A percentile compares a stretch with the other conserved stretches of the same genome.
These are phyloP conservation scores for Eudyptes chrysolophus DNA, from an alignment of 2,113 vertebrate genomes.

Conservation along the genomic window DNA sequence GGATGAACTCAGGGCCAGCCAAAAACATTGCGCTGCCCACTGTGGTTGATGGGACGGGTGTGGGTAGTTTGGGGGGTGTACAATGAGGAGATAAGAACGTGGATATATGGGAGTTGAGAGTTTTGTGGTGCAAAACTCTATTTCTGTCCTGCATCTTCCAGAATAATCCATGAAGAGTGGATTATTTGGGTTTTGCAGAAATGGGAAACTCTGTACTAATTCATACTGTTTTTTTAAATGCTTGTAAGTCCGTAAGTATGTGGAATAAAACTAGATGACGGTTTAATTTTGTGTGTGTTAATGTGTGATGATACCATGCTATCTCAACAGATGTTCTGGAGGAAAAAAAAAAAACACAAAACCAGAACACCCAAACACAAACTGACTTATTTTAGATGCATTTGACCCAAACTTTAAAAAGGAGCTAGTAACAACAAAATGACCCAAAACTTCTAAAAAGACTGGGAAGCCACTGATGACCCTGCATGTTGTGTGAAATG, in stretches of 20 bases:
- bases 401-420: background rate
- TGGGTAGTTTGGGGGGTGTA: background rate
- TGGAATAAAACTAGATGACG: background rate
- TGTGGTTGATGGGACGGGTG: background rate
- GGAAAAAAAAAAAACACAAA: background rate
- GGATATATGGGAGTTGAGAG: background rate
- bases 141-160: background rate
- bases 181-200: background rate
- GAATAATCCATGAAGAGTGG: background rate
- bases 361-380: background rate
- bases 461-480: background rate
- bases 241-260: background rate
- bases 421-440: background rate
- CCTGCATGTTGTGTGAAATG: too few species aligned
- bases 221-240: background rate
- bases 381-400: background rate
- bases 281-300: background rate
- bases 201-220: background rate
- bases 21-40: accelerated
- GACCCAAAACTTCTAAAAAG: background rate
- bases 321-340: background rate
- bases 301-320: background rate
- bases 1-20: background rate
- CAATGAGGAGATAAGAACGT: background rate
- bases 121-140: background rate